A percentile compares a stretch with the other conserved stretches of the same genome.
Evolutionary conservation across 2,797 vertebrate species (phyloP).

Genomic region (Melanotaenia pygmaea): DNA sequence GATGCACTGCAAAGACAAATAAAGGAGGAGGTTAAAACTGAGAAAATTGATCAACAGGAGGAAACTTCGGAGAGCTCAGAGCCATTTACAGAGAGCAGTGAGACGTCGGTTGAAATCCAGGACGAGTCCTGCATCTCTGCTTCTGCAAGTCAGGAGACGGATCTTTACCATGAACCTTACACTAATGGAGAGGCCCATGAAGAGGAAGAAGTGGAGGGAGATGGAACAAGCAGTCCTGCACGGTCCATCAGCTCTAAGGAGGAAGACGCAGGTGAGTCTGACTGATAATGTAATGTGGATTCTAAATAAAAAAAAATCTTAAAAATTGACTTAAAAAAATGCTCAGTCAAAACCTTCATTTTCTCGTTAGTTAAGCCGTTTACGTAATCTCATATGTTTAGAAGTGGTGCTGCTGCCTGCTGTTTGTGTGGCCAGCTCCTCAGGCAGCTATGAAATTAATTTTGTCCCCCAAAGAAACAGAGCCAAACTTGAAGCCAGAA

Average conservation of each 20-base stretch:
- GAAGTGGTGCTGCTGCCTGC: slow-evolving; percentile 21
- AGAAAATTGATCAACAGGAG: slow-evolving; percentile 68
- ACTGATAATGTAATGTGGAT: slow-evolving; percentile 11
- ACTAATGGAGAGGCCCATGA: slow-evolving; percentile 71
- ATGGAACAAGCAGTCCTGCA: slow-evolving; percentile 75
- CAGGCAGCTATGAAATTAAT: slow-evolving; percentile 48
- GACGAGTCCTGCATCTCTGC: slow-evolving; percentile 66
- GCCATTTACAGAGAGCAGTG: slow-evolving; percentile 73
- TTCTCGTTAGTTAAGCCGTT: slow-evolving; percentile 12
- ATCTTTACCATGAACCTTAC: slow-evolving; percentile 59
- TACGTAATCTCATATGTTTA: slow-evolving; percentile 1
- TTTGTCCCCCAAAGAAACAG: slow-evolving; percentile 33
- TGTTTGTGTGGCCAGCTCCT: slow-evolving; percentile 32
- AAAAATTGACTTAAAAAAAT: neutral
- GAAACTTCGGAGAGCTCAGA: slow-evolving; percentile 73
- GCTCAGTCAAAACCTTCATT: slow-evolving; percentile 8
- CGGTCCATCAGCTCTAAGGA: slow-evolving; percentile 81
- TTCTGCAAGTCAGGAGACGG: slow-evolving; percentile 68
- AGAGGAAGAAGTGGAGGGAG: slow-evolving; percentile 72
- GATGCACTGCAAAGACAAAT: slow-evolving; percentile 57
- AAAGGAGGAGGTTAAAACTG: slow-evolving; percentile 65
- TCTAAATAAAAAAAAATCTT: neutral
- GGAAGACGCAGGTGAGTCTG: slow-evolving; percentile 86
- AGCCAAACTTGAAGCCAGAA: slow-evolving; percentile 53
- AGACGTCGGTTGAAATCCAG: slow-evolving; percentile 67